phyloP scores from a whole-genome alignment of 2,797 vertebrate genomes.

The Buphagus erythrorhynchus region DNA sequence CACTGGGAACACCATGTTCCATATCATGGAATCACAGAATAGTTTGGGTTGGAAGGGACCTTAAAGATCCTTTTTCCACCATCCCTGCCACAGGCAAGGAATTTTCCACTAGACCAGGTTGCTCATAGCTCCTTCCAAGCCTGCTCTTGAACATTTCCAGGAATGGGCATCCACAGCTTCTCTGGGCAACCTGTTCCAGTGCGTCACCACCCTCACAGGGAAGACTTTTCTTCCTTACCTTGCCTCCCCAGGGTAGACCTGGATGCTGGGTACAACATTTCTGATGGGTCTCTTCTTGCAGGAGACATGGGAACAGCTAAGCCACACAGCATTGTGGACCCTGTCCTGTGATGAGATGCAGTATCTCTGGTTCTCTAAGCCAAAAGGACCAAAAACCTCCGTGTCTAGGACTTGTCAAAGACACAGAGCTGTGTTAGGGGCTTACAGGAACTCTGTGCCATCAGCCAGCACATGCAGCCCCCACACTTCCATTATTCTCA shows the following conservation, averaged over 20 bases:
- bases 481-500: not conserved
- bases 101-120: not conserved
- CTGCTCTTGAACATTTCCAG: not conserved
- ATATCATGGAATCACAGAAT: not conserved
- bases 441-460: not conserved
- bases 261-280: rapidly evolving
- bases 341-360: rapidly evolving
- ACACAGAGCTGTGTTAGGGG: rapidly evolving
- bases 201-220: not conserved
- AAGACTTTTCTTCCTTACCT: not conserved
- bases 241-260: not conserved
- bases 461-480: not conserved
- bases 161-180: not conserved
- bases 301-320: rapidly evolving
- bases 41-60: not conserved
- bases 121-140: not conserved
- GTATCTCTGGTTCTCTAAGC: not conserved
- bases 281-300: not conserved
- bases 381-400: rapidly evolving
- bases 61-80: not conserved
- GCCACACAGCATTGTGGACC: rapidly evolving
- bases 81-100: not conserved
- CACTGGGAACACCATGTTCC: not conserved
- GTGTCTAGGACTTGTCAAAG: not conserved
- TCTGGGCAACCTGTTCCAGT: not conserved